Evolutionary conservation across 2,797 vertebrate genomes (phyloP).

Genomic region (Lutra lutra): DNA sequence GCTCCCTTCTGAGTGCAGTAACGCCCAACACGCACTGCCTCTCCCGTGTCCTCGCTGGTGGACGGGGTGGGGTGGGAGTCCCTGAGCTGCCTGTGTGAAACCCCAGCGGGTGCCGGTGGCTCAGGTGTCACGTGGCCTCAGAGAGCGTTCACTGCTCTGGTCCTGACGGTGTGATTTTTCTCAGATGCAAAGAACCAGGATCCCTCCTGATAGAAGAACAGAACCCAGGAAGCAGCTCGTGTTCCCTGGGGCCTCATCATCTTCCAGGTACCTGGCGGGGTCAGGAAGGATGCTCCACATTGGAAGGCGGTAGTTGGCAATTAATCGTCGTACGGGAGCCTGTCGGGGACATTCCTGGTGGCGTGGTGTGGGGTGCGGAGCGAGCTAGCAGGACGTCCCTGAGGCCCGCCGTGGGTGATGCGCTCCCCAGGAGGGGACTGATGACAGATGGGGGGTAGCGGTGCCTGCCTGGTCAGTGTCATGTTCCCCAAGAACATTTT

Average conservation of each 20-base stretch:
- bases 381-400: not conserved
- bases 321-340: fast-evolving
- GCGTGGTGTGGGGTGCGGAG: not conserved
- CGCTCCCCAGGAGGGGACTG: not conserved
- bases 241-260: not conserved
- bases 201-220: not conserved
- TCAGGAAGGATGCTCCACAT: not conserved
- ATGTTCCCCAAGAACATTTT: no score
- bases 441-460: not conserved
- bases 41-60: not conserved
- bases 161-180: not conserved
- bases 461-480: not conserved
- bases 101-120: not conserved
- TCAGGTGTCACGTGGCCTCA: not conserved
- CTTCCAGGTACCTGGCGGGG: not conserved
- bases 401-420: not conserved
- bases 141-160: fast-evolving
- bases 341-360: no score
- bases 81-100: not conserved
- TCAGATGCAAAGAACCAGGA: not conserved
- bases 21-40: fast-evolving
- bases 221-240: not conserved
- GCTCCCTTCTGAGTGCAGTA: not conserved
- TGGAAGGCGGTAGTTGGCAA: not conserved
- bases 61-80: not conserved